Conservation (phyloP, 2,797 vertebrate species). For the Sebastes variabilis region DNA sequence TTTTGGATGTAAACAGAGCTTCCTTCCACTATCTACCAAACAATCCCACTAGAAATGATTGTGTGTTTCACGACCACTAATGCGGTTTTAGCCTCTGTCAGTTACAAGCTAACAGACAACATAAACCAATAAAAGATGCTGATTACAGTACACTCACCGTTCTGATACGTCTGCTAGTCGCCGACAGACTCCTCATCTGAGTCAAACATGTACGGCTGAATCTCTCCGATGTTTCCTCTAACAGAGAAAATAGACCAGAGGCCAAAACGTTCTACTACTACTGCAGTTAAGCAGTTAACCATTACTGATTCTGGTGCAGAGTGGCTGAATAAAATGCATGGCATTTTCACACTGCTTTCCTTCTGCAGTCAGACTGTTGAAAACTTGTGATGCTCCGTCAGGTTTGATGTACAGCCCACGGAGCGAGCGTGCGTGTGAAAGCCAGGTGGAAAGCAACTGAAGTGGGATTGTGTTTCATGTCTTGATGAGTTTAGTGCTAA, state of each 20-base stretch:
- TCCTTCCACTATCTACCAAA: too few species aligned
- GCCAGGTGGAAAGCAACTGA: background rate
- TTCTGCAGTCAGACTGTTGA: background rate
- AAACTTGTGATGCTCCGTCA: background rate
- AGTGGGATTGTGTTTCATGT: constrained; percentile 16
- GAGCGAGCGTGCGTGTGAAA: background rate
- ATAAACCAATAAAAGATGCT: background rate
- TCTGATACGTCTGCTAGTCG: fast-evolving
- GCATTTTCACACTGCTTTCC: background rate
- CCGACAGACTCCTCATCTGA: background rate
- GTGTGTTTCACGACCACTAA: background rate
- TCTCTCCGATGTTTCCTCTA: background rate
- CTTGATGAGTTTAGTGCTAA: constrained; percentile 26
- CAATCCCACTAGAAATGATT: too few species aligned
- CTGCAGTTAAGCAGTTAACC: background rate
- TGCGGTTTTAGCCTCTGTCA: fast-evolving
- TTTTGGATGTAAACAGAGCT: too few species aligned
- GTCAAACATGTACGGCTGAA: background rate
- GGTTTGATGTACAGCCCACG: constrained; percentile 24
- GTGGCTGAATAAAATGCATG: too few species aligned
- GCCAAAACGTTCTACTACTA: background rate
- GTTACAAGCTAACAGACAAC: background rate
- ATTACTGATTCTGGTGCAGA: background rate
- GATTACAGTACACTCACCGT: background rate
- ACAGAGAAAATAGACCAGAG: background rate